Percentiles rank a stretch among this genome's conserved stretches.
Conservation (phyloP, 2,888 invertebrate species). For the Nomada fucata region DNA sequence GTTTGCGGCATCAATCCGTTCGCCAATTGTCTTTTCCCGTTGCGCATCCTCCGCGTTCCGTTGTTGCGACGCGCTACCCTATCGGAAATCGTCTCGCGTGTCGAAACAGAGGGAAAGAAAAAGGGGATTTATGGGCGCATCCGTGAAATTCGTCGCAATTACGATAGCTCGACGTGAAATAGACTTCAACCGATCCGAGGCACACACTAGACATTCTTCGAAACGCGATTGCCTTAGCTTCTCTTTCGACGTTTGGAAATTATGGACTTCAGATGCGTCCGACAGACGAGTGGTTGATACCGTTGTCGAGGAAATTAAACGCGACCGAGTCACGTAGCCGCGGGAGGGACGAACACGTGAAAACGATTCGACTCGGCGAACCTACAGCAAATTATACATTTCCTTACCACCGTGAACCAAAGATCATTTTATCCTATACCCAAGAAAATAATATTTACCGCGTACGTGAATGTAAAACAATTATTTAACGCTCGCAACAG, state of each 20-base stretch:
- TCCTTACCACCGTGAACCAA: too few species aligned
- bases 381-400: neutral
- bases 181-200: neutral
- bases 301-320: constrained; percentile 1
- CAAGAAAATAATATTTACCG: too few species aligned
- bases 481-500: too few species aligned
- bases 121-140: neutral
- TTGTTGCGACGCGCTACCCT: neutral
- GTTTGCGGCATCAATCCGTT: too few species aligned
- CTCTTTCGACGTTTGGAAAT: constrained; percentile 10
- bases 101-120: too few species aligned
- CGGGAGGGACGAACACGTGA: neutral
- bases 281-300: neutral
- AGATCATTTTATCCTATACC: too few species aligned
- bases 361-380: neutral
- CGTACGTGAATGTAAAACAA: too few species aligned
- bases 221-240: constrained; percentile 2
- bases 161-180: neutral
- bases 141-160: neutral
- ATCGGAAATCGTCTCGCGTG: neutral
- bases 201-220: constrained; percentile 5
- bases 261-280: neutral
- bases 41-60: neutral
- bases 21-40: too few species aligned
- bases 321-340: neutral